Evolutionary conservation across 2,113 vertebrate species (phyloP), one percentile per base, ranked within the genome.

Genomic region (Tetrao urogallus): DNA sequence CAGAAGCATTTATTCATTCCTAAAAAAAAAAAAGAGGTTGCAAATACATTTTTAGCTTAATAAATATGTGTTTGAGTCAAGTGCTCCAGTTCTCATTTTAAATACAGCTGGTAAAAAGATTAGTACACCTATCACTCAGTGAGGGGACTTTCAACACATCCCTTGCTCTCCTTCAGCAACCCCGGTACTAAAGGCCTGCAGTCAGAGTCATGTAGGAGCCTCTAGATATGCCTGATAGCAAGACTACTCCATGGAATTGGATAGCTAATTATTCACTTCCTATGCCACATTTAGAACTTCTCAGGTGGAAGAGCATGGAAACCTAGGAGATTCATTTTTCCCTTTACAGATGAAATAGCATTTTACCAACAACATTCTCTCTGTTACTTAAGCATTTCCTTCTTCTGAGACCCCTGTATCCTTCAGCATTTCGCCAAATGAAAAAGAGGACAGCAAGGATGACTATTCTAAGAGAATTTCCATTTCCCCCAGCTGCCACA

Each of bases 381-480:
- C 6, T 0, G 61, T 27, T 80, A 45, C 47, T 56, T 88, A 28
- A 40, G 61, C 36, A 75, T 75, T 94, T 82, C n/a, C 72, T 92
- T 40, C 47, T 70, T 70, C 40, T 19, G 61, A 81, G 47, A 38
- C 57, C 36, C 63, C 34, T 67, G 13, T 52, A 64, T 86, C 65
- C 57, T 75, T 89, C 89, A 92, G 52, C 74, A 47, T 72, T 92
- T 75, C 85, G 60, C 82, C 88, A 90, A 93, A 82, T 66, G 34
- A 65, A 89, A 91, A 75, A 64, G 54, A 24, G 14, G 47, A 75
- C 22, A 63, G 48, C 48, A 69, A 88, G n/a, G 73, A 94, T 70
- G 85, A 89, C 63, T 92, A 40, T 78, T 95, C 89, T 71, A 56
- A 72, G 89, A 95, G 90, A 95, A 91, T 93, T 95, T 95, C 89